These are phyloP conservation scores for Agonopterix alstromeriana DNA, from an alignment of 2,888 invertebrate genomes.

Conservation along the genomic window DNA sequence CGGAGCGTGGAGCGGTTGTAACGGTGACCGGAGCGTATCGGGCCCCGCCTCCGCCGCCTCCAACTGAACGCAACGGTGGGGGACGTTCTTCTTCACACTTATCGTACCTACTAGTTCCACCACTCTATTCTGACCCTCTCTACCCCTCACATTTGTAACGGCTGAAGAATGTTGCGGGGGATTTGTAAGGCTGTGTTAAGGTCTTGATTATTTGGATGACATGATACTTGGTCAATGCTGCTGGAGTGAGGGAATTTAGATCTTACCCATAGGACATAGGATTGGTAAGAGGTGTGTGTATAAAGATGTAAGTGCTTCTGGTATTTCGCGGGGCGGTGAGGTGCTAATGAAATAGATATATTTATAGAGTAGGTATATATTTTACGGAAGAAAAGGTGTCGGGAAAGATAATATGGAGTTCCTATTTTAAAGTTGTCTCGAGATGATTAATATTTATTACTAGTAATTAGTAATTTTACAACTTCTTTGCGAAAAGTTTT, in stretches of 20 bases:
- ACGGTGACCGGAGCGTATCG: constrained; percentile 45
- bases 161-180: background rate
- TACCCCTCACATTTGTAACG: constrained; percentile 22
- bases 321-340: constrained; percentile 57
- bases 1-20: constrained; percentile 60
- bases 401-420: constrained; percentile 3
- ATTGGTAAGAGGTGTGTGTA: constrained; percentile 3
- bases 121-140: constrained; percentile 33
- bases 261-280: constrained; percentile 18
- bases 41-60: constrained; percentile 50
- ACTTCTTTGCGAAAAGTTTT: no score
- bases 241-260: constrained; percentile 19
- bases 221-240: constrained; percentile 25
- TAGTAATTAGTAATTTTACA: no score
- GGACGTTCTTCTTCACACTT: constrained; percentile 62
- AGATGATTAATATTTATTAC: no score
- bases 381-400: constrained; percentile 18
- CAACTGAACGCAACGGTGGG: constrained; percentile 50
- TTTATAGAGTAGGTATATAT: constrained; percentile 31
- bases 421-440: no score
- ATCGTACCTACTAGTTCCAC: constrained; percentile 63
- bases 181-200: constrained; percentile 13
- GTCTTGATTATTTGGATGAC: constrained; percentile 30
- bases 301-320: constrained; percentile 29
- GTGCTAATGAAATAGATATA: constrained; percentile 58